Conservation (phyloP, 2,113 vertebrate species). For the Sinocyclocheilus anshuiensis region DNA sequence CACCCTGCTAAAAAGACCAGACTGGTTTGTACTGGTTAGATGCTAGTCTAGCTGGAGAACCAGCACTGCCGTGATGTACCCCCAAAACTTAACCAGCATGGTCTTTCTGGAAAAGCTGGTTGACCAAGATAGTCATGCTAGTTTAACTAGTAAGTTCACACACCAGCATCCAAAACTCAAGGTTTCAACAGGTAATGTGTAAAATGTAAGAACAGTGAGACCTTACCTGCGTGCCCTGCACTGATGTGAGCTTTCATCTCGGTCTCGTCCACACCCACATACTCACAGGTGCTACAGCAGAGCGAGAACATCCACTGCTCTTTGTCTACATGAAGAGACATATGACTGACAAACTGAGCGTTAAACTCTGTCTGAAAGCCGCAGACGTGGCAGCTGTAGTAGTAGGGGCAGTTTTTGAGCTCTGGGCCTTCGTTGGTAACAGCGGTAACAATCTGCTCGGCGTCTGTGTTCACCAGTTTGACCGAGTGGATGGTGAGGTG, state of each 20-base stretch:
- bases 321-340: constrained; percentile 98
- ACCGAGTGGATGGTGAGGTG: constrained; percentile 98
- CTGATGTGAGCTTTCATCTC: constrained; percentile 94
- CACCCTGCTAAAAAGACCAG: background rate
- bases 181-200: background rate
- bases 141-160: background rate
- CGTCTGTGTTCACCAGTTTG: constrained; percentile 95
- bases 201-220: background rate
- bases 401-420: constrained; percentile 92
- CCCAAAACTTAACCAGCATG: background rate
- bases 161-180: background rate
- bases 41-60: background rate
- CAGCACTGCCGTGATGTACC: background rate
- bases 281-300: constrained; percentile 93
- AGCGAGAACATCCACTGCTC: constrained; percentile 99
- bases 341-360: constrained; percentile 98
- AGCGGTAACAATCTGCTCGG: constrained; percentile 93
- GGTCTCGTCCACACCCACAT: constrained; percentile 93
- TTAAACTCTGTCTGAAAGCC: constrained; percentile 99
- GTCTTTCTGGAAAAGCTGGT: background rate
- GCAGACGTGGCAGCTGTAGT: constrained; percentile 98
- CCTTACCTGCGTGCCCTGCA: constrained; percentile 71
- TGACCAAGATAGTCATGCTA: background rate
- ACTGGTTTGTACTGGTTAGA: background rate
- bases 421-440: constrained; percentile 86